These are phyloP conservation scores for Pegoplata infirma DNA, from an alignment of 2,888 invertebrate genomes.

Conservation along the genomic window DNA sequence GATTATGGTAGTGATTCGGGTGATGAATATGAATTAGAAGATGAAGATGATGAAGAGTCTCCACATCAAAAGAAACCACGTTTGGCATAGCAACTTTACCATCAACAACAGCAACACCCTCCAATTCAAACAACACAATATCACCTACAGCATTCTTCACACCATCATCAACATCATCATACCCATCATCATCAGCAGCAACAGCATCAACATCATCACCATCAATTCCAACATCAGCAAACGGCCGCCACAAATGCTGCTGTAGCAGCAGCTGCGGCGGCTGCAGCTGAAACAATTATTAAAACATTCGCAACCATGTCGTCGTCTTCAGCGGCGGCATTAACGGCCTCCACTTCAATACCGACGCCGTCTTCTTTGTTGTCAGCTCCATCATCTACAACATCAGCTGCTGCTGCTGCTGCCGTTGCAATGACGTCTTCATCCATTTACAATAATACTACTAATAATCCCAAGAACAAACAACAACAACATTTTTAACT, in stretches of 20 bases:
- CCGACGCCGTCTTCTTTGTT: slow-evolving; percentile 38
- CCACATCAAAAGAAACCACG: slow-evolving; percentile 78
- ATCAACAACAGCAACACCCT: slow-evolving; percentile 63
- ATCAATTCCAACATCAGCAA: slow-evolving; percentile 56
- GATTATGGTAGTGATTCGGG: slow-evolving; percentile 99
- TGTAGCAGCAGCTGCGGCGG: slow-evolving; percentile 64
- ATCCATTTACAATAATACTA: slow-evolving; percentile 61
- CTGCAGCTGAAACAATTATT: slow-evolving; percentile 65
- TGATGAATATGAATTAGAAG: slow-evolving; percentile 87
- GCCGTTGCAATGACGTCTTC: slow-evolving; percentile 60
- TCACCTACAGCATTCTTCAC: slow-evolving; percentile 47
- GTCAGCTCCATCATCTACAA: slow-evolving; percentile 20
- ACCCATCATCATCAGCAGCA: slow-evolving; percentile 24
- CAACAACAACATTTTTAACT: slow-evolving; percentile 56
- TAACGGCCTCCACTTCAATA: slow-evolving; percentile 46
- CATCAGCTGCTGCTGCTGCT: slow-evolving; percentile 30
- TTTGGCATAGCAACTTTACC: slow-evolving; percentile 75
- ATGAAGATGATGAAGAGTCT: slow-evolving; percentile 78
- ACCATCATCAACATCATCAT: slow-evolving; percentile 27
- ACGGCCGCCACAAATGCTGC: slow-evolving; percentile 53
- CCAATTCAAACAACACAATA: slow-evolving; percentile 59
- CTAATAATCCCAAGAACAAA: slow-evolving; percentile 63
- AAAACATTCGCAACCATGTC: slow-evolving; percentile 68
- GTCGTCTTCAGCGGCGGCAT: slow-evolving; percentile 55
- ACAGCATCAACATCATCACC: slow-evolving; percentile 38